phyloP scores from a whole-genome alignment of 1,140 invertebrate genomes.

The Stegodyphus dumicola region DNA sequence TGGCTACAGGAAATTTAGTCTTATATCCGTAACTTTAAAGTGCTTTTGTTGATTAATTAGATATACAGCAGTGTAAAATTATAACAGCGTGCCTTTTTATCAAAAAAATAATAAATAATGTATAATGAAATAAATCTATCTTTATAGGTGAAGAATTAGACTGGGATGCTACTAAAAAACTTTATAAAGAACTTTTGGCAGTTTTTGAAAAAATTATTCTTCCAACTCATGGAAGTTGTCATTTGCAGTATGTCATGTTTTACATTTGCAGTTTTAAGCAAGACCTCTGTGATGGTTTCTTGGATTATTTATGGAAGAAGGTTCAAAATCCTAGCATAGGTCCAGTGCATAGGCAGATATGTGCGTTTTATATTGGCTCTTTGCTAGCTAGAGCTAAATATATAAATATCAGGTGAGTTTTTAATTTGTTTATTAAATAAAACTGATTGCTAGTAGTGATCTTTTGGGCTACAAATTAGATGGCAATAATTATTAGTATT shows the following conservation, averaged over 20 bases:
- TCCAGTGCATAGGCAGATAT: slow-evolving; percentile 76
- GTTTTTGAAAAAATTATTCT: slow-evolving; percentile 81
- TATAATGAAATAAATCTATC: background rate
- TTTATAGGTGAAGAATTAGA: slow-evolving; percentile 63
- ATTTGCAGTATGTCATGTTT: slow-evolving; percentile 85
- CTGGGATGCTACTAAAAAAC: slow-evolving; percentile 68
- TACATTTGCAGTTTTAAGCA: slow-evolving; percentile 79
- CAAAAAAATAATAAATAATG: background rate
- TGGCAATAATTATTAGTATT: background rate
- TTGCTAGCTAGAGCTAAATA: slow-evolving; percentile 78
- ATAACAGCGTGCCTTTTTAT: background rate
- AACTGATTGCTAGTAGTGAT: background rate
- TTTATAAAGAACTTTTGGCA: slow-evolving; percentile 71
- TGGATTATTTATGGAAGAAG: slow-evolving; percentile 82
- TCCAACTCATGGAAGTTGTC: slow-evolving; percentile 78
- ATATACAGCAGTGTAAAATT: background rate
- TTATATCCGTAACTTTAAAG: background rate
- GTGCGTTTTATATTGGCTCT: slow-evolving; percentile 81
- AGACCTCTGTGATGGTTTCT: slow-evolving; percentile 75
- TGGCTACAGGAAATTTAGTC: background rate
- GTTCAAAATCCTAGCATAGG: slow-evolving; percentile 76
- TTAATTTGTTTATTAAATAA: background rate
- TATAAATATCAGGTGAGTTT: slow-evolving; percentile 75
- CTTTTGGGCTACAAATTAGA: background rate
- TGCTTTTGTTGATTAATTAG: background rate